Percentiles rank a stretch among this genome's conserved stretches.
Evolutionary conservation across 2,113 vertebrate species (phyloP).

Genomic region (Prunella himalayana): DNA sequence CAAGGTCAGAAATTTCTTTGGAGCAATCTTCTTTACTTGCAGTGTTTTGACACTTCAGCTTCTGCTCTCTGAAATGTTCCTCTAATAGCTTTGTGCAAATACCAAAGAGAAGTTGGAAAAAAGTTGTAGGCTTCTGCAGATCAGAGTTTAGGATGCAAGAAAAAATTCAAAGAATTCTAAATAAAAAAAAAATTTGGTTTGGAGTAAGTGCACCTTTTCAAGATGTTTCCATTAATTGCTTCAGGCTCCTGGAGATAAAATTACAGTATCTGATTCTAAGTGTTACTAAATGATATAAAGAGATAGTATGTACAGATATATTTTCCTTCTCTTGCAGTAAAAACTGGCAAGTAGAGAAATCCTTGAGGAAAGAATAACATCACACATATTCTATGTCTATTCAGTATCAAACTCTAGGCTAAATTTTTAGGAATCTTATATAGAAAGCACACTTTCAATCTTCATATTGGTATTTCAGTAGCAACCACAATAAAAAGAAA

Average conservation of each 20-base stretch:
- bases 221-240: neutral
- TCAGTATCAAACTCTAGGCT: neutral
- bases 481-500: neutral
- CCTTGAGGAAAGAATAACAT: neutral
- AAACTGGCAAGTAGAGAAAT: neutral
- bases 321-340: neutral
- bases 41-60: neutral
- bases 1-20: constrained; percentile 10
- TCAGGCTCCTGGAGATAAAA: neutral
- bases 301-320: neutral
- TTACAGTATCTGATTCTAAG: neutral
- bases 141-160: neutral
- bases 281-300: neutral
- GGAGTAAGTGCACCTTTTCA: neutral
- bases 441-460: neutral
- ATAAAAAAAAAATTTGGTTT: neutral
- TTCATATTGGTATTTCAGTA: neutral
- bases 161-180: neutral
- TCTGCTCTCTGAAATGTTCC: neutral
- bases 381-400: neutral
- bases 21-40: neutral
- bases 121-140: neutral
- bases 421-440: neutral
- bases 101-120: neutral
- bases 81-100: neutral